Percentiles rank a stretch among this genome's conserved stretches.
Evolutionary conservation across 2,113 vertebrate species (phyloP).

Genomic region (Marmota flaviventris): DNA sequence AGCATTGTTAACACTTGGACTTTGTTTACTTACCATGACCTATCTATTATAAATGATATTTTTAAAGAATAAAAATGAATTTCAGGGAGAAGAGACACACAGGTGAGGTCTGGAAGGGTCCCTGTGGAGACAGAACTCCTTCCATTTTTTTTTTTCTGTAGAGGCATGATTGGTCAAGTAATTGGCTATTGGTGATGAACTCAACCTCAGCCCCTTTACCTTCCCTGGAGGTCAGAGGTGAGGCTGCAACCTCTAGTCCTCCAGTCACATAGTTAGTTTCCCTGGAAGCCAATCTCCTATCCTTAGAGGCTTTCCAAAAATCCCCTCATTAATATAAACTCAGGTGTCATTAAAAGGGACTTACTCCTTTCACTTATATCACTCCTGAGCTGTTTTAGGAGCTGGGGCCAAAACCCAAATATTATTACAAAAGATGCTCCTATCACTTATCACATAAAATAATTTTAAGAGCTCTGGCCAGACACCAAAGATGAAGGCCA

Average conservation of each 20-base stretch:
- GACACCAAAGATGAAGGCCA: neutral
- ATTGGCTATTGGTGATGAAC: neutral
- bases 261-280: neutral
- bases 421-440: neutral
- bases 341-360: neutral
- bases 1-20: neutral
- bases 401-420: neutral
- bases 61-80: neutral
- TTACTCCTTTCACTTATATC: neutral
- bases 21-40: neutral
- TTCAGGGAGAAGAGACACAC: neutral
- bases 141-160: neutral
- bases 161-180: neutral
- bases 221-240: neutral
- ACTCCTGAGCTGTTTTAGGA: neutral
- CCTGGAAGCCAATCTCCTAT: neutral
- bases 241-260: neutral
- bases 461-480: neutral
- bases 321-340: neutral
- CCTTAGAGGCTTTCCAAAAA: neutral
- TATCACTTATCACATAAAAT: neutral
- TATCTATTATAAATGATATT: neutral
- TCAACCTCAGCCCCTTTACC: neutral
- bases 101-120: neutral
- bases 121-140: neutral